These are phyloP conservation scores for Takifugu rubripes DNA, from an alignment of 2,797 vertebrate genomes.

Conservation along the genomic window DNA sequence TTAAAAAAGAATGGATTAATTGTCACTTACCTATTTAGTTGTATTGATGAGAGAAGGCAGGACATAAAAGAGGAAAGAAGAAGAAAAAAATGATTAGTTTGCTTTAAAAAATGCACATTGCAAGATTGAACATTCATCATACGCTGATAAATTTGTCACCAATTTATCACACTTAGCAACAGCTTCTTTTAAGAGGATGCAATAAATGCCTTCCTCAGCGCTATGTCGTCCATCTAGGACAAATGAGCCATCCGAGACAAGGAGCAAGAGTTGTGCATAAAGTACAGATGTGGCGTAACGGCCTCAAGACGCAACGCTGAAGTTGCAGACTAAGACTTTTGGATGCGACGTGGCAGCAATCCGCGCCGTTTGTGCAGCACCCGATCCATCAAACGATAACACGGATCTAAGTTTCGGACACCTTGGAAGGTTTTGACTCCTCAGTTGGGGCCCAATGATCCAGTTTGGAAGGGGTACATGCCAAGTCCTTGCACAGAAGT, in stretches of 20 bases:
- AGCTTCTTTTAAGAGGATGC: constrained; percentile 44
- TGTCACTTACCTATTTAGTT: constrained; percentile 68
- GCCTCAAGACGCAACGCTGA: neutral
- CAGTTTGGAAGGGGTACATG: constrained; percentile 1
- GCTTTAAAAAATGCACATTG: constrained; percentile 22
- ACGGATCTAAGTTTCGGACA: neutral
- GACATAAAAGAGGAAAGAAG: constrained; percentile 10
- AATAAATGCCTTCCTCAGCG: constrained; percentile 57
- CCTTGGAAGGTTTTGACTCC: no score
- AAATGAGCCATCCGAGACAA: constrained; percentile 20
- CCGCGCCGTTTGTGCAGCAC: neutral
- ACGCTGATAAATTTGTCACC: constrained; percentile 57
- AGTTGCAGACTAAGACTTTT: neutral
- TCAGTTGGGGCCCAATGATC: constrained; percentile 10
- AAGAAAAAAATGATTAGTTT: constrained; percentile 44
- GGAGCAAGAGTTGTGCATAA: constrained; percentile 20
- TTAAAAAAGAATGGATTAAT: no score
- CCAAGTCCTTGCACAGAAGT: constrained; percentile 8
- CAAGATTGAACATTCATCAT: constrained; percentile 52
- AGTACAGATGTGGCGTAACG: neutral
- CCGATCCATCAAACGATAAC: neutral
- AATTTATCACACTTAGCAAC: constrained; percentile 66
- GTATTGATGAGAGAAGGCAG: constrained; percentile 12
- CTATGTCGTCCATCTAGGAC: constrained; percentile 56
- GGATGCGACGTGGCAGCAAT: neutral